Evolutionary conservation across 2,113 vertebrate genomes (phyloP).

Genomic region (Dryoscopus gambensis): DNA sequence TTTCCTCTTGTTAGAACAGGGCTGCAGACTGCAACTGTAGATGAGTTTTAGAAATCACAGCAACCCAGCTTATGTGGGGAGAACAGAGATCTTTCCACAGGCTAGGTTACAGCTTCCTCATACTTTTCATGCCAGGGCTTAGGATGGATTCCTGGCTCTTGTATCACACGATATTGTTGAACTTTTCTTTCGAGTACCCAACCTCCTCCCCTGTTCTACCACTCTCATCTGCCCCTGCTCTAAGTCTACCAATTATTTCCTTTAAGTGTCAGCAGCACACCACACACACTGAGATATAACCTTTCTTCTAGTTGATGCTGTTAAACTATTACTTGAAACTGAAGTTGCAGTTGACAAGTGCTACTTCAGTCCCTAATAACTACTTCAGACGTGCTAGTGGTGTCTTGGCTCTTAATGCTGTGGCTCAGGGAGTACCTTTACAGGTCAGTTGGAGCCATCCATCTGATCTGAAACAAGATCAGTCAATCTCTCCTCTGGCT

Average conservation of each 20-base stretch:
- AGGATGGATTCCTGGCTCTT: not conserved
- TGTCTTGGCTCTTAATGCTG: constrained; percentile 64
- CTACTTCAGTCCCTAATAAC: constrained; percentile 76
- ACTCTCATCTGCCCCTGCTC: constrained; percentile 36
- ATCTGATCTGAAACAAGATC: constrained; percentile 71
- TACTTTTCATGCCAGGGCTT: not conserved
- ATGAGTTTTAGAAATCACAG: not conserved
- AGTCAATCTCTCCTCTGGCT: constrained; percentile 60
- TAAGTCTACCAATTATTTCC: constrained; percentile 75
- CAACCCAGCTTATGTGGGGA: not conserved
- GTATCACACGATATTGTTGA: not conserved
- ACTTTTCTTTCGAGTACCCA: not conserved
- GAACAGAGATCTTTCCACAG: not conserved
- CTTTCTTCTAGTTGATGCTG: constrained; percentile 69
- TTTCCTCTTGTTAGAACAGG: not conserved
- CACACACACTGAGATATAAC: constrained; percentile 64
- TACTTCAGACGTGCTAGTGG: constrained; percentile 66
- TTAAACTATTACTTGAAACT: constrained; percentile 76
- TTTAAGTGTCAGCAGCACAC: constrained; percentile 68
- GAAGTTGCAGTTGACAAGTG: constrained; percentile 71
- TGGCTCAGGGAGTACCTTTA: constrained; percentile 65
- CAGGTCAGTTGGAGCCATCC: constrained; percentile 77
- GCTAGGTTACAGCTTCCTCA: not conserved
- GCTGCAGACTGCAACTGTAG: not conserved
- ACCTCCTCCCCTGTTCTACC: not conserved